Conservation (phyloP, 2,797 vertebrate species). For the Scomberomorus guttatus region DNA sequence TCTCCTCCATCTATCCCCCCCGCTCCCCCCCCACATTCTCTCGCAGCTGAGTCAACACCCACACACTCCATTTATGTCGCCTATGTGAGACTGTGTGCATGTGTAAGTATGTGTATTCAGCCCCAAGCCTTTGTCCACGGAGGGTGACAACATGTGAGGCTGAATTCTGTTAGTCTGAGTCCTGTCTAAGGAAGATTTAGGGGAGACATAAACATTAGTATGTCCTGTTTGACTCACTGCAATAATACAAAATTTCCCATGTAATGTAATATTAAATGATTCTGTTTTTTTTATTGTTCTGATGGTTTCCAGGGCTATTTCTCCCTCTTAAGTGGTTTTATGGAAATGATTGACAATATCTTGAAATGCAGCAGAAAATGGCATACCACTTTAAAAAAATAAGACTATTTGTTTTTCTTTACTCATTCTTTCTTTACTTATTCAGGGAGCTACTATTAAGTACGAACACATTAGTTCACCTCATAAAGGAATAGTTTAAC, state of each 20-base stretch:
- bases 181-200: not conserved
- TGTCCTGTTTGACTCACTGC: not conserved
- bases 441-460: not conserved
- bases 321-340: not conserved
- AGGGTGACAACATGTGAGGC: slow-evolving; percentile 66
- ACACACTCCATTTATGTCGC: slow-evolving; percentile 83
- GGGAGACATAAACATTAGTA: slow-evolving; percentile 5
- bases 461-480: not conserved
- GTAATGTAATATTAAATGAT: not conserved
- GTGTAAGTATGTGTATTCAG: slow-evolving; percentile 54
- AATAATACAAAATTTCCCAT: not conserved
- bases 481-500: not conserved
- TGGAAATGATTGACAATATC: not conserved
- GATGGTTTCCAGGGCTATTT: not conserved
- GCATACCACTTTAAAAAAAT: not conserved
- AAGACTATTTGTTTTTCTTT: not conserved
- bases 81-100: slow-evolving; percentile 57
- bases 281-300: not conserved
- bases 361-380: not conserved
- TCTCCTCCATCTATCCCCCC: slow-evolving; percentile 75
- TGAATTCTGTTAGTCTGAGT: slow-evolving; percentile 57
- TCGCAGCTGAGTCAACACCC: slow-evolving; percentile 88
- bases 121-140: slow-evolving; percentile 65
- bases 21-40: slow-evolving; percentile 53
- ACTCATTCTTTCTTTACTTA: not conserved